Conservation (phyloP, 2,888 invertebrate genomes). For the Drosophila lutescens region DNA sequence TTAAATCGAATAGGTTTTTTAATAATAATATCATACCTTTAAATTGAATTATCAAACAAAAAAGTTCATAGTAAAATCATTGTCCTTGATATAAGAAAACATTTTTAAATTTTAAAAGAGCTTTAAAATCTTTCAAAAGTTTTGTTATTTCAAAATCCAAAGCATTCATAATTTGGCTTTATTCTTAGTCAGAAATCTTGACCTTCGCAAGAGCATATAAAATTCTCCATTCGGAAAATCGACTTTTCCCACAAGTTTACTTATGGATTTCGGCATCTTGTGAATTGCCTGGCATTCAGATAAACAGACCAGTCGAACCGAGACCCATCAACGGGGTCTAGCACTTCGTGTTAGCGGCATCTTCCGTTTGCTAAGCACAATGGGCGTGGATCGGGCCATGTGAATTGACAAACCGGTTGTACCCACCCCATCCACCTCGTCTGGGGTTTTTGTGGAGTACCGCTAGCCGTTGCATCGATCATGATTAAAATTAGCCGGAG, state of each 20-base stretch:
- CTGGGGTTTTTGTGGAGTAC: constrained; percentile 14
- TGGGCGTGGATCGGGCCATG: constrained; percentile 50
- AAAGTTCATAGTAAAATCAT: neutral
- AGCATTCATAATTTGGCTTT: neutral
- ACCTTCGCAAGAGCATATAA: constrained; percentile 26
- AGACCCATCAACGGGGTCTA: constrained; percentile 3
- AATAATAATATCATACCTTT: too few species aligned
- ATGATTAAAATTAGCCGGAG: constrained; percentile 57
- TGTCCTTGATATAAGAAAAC: constrained; percentile 7
- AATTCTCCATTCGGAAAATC: constrained; percentile 7
- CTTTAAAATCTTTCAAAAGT: neutral
- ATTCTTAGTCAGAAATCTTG: constrained; percentile 11
- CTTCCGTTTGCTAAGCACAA: constrained; percentile 28
- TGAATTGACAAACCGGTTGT: constrained; percentile 64
- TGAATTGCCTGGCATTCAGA: constrained; percentile 46
- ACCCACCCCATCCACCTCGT: neutral
- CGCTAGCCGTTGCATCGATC: constrained; percentile 67
- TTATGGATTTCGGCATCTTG: constrained; percentile 19
- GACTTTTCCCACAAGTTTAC: constrained; percentile 26
- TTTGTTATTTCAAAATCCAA: neutral
- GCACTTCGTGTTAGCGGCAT: constrained; percentile 19
- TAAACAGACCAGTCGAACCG: constrained; percentile 16
- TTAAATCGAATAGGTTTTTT: too few species aligned
- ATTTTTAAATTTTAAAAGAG: neutral
- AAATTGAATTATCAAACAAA: neutral